phyloP scores from a whole-genome alignment of 2,888 invertebrate genomes.

The Liopterus haemorrhoidalis region DNA sequence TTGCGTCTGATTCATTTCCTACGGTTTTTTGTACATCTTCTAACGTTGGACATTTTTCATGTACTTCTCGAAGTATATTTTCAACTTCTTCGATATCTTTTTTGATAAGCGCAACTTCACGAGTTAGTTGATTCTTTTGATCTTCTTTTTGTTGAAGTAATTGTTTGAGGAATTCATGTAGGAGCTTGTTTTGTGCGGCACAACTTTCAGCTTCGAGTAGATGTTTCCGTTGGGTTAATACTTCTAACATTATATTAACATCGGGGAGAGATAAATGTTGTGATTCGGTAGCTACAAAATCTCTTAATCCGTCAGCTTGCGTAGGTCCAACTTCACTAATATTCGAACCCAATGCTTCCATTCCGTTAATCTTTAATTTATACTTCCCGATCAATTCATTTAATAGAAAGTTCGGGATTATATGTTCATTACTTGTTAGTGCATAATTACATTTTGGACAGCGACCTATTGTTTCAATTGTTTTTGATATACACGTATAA shows the following conservation, averaged over 20 bases:
- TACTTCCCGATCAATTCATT: conserved; percentile 76
- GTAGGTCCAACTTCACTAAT: conserved; percentile 43
- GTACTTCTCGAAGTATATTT: conserved; percentile 54
- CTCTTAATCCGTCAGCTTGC: conserved; percentile 52
- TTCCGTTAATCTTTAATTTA: conserved; percentile 50
- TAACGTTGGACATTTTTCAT: conserved; percentile 53
- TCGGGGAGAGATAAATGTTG: conserved; percentile 69
- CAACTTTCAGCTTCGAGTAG: conserved; percentile 75
- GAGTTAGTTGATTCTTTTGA: conserved; percentile 57
- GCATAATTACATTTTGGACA: conserved; percentile 81
- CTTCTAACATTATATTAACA: conserved; percentile 74
- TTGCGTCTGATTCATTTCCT: conserved; percentile 44
- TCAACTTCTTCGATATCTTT: conserved; percentile 68
- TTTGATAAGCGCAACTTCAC: conserved; percentile 70
- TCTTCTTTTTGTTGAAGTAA: conserved; percentile 67
- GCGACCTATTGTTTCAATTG: conserved; percentile 59
- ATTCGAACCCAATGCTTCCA: conserved; percentile 44
- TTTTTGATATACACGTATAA: conserved; percentile 67
- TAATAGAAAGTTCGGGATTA: conserved; percentile 81
- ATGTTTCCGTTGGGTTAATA: conserved; percentile 71
- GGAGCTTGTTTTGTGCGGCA: conserved; percentile 71
- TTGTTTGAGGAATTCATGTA: conserved; percentile 77
- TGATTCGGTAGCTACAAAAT: conserved; percentile 63
- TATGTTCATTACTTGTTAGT: conserved; percentile 62
- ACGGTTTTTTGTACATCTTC: conserved; percentile 51